Conservation (phyloP, 2,113 vertebrate genomes). For the Erythrocercus mccallii region DNA sequence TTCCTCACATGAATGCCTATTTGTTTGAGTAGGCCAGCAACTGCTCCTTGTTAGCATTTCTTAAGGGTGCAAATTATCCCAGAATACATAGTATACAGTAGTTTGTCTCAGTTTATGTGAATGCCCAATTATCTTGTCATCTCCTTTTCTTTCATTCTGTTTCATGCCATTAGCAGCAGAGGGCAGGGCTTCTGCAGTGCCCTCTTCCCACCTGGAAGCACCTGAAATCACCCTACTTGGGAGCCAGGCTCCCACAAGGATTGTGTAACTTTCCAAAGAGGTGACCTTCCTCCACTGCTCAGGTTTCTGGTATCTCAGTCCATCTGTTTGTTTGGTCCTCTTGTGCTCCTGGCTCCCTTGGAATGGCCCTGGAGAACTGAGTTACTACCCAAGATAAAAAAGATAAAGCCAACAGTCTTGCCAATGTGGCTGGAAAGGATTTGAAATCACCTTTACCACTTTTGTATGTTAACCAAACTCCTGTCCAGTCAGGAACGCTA, state of each 20-base stretch:
- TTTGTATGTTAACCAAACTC: slow-evolving; percentile 6
- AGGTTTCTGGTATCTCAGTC: neutral
- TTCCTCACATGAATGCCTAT: neutral
- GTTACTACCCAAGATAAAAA: neutral
- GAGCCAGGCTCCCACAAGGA: neutral
- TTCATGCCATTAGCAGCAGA: neutral
- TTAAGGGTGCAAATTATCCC: neutral
- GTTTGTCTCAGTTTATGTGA: neutral
- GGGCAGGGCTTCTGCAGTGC: neutral
- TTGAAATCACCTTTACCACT: neutral
- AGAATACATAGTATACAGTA: neutral
- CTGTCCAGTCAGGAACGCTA: slow-evolving; percentile 8
- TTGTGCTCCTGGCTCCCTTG: neutral
- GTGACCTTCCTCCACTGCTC: neutral
- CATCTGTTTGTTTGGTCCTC: neutral
- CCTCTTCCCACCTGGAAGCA: neutral
- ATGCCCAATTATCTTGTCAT: neutral
- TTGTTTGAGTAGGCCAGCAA: neutral
- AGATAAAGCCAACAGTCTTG: neutral
- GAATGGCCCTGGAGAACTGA: neutral
- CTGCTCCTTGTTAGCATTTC: neutral
- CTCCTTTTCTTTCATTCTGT: neutral
- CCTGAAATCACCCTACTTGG: accelerated
- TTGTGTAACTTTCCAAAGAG: neutral
- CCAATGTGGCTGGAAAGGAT: neutral